Evolutionary conservation across 1,140 invertebrate genomes (phyloP).

Genomic region (Tetraneura akinire): DNA sequence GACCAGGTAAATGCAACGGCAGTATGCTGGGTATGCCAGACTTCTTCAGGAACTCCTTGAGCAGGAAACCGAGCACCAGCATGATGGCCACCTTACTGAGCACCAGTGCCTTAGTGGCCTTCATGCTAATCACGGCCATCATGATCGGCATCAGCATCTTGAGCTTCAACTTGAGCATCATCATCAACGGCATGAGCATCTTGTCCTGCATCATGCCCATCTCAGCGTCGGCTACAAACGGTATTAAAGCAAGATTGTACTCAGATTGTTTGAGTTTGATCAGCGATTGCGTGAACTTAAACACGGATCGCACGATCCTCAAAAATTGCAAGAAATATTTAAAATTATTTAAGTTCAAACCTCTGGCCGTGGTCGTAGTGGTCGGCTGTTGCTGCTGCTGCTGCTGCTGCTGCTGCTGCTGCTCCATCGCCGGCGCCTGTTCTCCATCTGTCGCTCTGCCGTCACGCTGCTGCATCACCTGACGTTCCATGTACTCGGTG

Average conservation of each 20-base stretch:
- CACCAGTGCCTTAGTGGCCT: conserved; percentile 79
- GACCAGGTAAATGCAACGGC: conserved; percentile 63
- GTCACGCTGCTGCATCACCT: conserved; percentile 58
- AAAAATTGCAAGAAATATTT: neutral
- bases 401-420: neutral
- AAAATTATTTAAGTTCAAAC: conserved; percentile 41
- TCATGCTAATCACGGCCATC: conserved; percentile 74
- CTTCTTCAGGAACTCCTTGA: conserved; percentile 73
- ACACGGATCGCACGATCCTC: neutral
- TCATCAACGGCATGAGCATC: conserved; percentile 72
- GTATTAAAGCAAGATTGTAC: conserved; percentile 39
- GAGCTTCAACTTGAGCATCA: conserved; percentile 79
- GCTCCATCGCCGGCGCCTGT: conserved; percentile 58
- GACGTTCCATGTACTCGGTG: neutral
- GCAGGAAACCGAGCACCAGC: conserved; percentile 76
- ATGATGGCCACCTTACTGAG: conserved; percentile 79
- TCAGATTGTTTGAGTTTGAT: neutral
- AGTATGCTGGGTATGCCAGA: conserved; percentile 58
- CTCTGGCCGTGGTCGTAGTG: conserved; percentile 43
- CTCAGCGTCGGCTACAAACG: conserved; percentile 46
- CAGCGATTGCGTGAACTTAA: conserved; percentile 1
- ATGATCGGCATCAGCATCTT: conserved; percentile 82
- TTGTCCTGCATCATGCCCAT: conserved; percentile 74
- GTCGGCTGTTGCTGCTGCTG: neutral
- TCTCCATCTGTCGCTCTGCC: conserved; percentile 66